These are phyloP conservation scores for Ptilorrhoa leucosticta DNA, from an alignment of 2,113 vertebrate genomes.

Conservation along the genomic window DNA sequence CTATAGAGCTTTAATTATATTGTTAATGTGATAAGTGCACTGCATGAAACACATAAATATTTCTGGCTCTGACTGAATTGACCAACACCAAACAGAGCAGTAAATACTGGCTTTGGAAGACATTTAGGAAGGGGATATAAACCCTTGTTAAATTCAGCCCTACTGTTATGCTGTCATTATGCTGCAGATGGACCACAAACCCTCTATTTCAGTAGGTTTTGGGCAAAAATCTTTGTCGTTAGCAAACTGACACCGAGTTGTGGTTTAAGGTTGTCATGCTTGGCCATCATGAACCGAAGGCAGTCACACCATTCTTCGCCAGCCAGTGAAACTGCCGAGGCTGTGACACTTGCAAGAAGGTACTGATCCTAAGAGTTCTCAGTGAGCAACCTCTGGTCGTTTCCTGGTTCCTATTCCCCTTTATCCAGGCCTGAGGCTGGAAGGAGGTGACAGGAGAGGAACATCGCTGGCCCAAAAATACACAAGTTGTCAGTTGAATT, in stretches of 20 bases:
- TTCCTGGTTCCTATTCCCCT: background rate
- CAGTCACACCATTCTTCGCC: background rate
- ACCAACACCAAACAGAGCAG: background rate
- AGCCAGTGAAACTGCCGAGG: background rate
- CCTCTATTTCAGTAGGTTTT: background rate
- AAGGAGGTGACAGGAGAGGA: background rate
- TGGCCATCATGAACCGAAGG: fast-evolving
- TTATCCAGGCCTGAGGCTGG: background rate
- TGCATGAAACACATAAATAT: background rate
- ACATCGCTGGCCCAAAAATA: background rate
- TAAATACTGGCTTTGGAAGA: background rate
- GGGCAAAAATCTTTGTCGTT: background rate
- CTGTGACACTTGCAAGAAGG: background rate
- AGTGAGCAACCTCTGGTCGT: background rate
- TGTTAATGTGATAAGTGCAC: background rate
- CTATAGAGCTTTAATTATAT: background rate
- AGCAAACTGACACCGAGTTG: background rate
- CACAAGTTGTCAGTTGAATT: background rate
- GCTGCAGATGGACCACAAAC: background rate
- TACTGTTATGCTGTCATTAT: background rate
- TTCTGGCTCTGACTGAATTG: background rate
- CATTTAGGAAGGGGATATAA: background rate
- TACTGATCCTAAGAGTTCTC: background rate
- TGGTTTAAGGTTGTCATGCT: background rate
- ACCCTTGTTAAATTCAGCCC: background rate